Base-by-base conservation (phyloP, 37 sponge, comb jelly and placozoan genomes). In the Cliona cf. orientalis region DNA sequence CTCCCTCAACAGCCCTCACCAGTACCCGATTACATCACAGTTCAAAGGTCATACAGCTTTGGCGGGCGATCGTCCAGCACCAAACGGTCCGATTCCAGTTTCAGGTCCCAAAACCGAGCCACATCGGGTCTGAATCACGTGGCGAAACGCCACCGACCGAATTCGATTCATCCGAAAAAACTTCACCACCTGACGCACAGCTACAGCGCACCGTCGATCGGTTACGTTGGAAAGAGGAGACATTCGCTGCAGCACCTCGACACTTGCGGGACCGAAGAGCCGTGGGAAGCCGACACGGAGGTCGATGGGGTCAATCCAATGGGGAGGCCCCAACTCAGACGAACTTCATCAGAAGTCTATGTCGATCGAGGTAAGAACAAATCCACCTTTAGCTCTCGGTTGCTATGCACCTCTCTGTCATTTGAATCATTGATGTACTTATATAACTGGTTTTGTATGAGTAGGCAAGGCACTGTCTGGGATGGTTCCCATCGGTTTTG, bases 341-440 rank as follows among this genome's bases (percentile, higher is more conserved):
- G 73, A 49, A 43, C 56, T 0, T 72, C 73, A 2, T 72, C 73
- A 4, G 73, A 72, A 72, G 56, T 72, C 1, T 72, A 72, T 49
- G 73, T 72, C 33, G 73, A 72, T 57, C 46, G 34, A 72, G 73
- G 73, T 72, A 3, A 28, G 73, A 32, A 69, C n/a, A n/a, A n/a
- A n/a, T n/a, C n/a, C n/a, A n/a, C n/a, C n/a, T n/a, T n/a, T 61
- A 49, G 11, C 11, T 17, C 11, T 49, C 11, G 17, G 55, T 49
- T 21, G 17, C 17, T 49, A 49, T 17, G 55, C 17, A 49, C n/a
- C n/a, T n/a, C n/a, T n/a, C n/a, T n/a, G n/a, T n/a, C n/a, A n/a
- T n/a, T n/a, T n/a, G n/a, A n/a, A n/a, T n/a, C n/a, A n/a, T n/a
- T n/a, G n/a, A n/a, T n/a, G n/a, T n/a, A n/a, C n/a, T n/a, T n/a